Base-by-base conservation (phyloP, 2,797 vertebrate genomes). In the Sus cebifrons region DNA sequence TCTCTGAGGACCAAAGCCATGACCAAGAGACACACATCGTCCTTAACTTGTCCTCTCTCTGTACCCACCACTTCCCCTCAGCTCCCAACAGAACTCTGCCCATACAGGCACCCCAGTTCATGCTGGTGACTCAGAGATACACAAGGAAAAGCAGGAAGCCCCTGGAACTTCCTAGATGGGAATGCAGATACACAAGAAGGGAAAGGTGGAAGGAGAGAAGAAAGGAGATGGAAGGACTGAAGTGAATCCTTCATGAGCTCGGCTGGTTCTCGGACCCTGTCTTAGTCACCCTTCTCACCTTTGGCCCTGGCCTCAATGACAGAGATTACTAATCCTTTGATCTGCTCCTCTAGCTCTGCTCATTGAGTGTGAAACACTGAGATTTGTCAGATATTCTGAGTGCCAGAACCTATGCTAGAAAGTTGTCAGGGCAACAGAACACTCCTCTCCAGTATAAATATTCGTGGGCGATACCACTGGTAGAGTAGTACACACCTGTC, bases 361-460 rank as follows among this genome's bases (percentile, higher is more conserved):
- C 97, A 97, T 77, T 96, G 97, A 97, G 60, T 82, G 65, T 71
- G 94, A 96, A 98, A 97, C 83, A 70, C 0, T 79, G 64, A 91
- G 60, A 96, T 91, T 21, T 75, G 75, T 96, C 89, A 97, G 97
- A 98, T 98, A 98, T 97, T 98, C 32, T 95, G 89, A 91, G 94
- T 9, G 70, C 96, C 97, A 97, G 89, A 96, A 89, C 81, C 62
- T 91, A 97, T 91, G 97, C 86, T 96, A 97, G 97, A 96, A 78
- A 65, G 98, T 99, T 98, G 74, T 97, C 90, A 94, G 94, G 95
- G 95, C 96, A 98, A 98, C 97, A 25, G 60, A 95, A 84, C 60
- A 89, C 86, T 98, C 96, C 73, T 98, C 97, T 97, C 96, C 78
- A 94, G 36, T 96, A 95, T 93, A 98, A 97, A 98, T 93, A 93